Conservation (phyloP, 2,113 vertebrate genomes). For the pig (Sus scrofa) region T2T-Sscrofa CM000826.6:24354001-24354500, state of each 20-base stretch:
- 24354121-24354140: too few species aligned
- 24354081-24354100: not conserved
- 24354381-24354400: not conserved
- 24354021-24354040: not conserved
- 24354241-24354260: too few species aligned
- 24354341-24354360: not conserved
- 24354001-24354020: not conserved
- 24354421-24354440: not conserved
- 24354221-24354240: too few species aligned
- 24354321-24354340: not conserved
- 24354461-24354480: not conserved
- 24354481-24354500: slow-evolving; percentile 30
- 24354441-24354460: not conserved
- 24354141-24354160: too few species aligned
- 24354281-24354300: not conserved
- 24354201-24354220: too few species aligned
- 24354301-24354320: not conserved
- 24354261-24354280: not conserved
- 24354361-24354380: not conserved
- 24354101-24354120: too few species aligned
- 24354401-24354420: slow-evolving; percentile 25
- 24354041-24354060: not conserved
- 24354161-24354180: too few species aligned
- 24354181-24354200: too few species aligned
- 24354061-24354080: not conserved